Evolutionary conservation across 2,113 vertebrate species (phyloP), one percentile per base, ranked within the genome.

Genomic region (Gallinago media): DNA sequence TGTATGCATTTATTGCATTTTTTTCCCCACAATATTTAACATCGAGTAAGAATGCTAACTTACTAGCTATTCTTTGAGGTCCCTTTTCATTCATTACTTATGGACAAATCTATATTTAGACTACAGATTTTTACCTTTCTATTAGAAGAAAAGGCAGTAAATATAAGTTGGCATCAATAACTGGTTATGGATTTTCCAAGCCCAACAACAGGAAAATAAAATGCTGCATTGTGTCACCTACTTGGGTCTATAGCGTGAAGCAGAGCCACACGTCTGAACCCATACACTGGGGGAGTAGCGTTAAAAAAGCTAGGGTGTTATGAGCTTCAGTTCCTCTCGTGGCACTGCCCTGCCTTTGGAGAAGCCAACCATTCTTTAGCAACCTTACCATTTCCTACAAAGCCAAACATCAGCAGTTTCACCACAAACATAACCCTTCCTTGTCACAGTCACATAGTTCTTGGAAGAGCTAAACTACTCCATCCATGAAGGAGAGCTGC

Each of bases 151-250:
- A 40, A 46, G 4, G 52, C 68, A 94, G 75, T 85, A 87, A 63
- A 84, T 77, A 91, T 25, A 91, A 83, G 74, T 46, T 77, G 86
- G 22, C 46, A 66, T 54, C 50, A 70, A 44, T 40, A 83, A 62
- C 19, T 32, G 29, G 36, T 36, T 65, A n/a, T 44, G 31, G 87
- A 72, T 92, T 82, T 85, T 65, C 68, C 68, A 58, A 54, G 15
- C 31, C 55, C 32, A 59, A 42, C 21, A 68, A 47, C 7, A 78
- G 50, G 31, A 42, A 76, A 75, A 65, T 13, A 27, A 81, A 84
- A 36, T 14, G 8, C 50, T 63, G 26, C 5, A 0, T 42, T 55
- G 23, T 42, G 25, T 34, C 72, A 67, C 27, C 46, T 11, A 23
- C 15, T 34, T 54, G 11, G 7, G 38, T 31, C 42, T 67, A 8